phyloP scores from a whole-genome alignment of 1,140 invertebrate species.

The Chironomus striatipennis region DNA sequence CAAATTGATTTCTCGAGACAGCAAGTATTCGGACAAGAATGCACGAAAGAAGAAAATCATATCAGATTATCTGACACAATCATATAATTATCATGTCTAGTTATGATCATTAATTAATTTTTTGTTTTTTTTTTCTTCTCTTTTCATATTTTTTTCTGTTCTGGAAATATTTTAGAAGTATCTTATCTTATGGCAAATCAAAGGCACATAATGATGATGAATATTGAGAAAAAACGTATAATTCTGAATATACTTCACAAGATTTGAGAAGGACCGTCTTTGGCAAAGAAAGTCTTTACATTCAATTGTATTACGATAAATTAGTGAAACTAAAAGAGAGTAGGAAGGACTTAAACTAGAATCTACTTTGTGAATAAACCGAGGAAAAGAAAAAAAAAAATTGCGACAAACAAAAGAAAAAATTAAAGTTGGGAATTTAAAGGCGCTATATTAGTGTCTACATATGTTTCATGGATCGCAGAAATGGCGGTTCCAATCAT shows the following conservation, averaged over 20 bases:
- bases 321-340: background rate
- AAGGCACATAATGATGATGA: conserved; percentile 2
- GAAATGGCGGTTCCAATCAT: conserved; percentile 53
- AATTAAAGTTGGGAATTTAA: conserved; percentile 41
- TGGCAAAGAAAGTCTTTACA: background rate
- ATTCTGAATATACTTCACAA: conserved; percentile 11
- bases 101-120: background rate
- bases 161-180: background rate
- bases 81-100: conserved; percentile 13
- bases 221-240: background rate
- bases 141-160: conserved; percentile 18
- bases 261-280: background rate
- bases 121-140: background rate
- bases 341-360: background rate
- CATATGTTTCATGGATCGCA: conserved; percentile 42
- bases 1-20: too few species aligned
- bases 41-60: too few species aligned
- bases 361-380: background rate
- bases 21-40: too few species aligned
- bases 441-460: conserved; percentile 42
- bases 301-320: background rate
- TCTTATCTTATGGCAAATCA: background rate
- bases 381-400: background rate
- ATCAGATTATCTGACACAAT: too few species aligned
- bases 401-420: background rate